Base-by-base conservation (phyloP, 2,888 invertebrate genomes). In the Spicauda simplicius region DNA sequence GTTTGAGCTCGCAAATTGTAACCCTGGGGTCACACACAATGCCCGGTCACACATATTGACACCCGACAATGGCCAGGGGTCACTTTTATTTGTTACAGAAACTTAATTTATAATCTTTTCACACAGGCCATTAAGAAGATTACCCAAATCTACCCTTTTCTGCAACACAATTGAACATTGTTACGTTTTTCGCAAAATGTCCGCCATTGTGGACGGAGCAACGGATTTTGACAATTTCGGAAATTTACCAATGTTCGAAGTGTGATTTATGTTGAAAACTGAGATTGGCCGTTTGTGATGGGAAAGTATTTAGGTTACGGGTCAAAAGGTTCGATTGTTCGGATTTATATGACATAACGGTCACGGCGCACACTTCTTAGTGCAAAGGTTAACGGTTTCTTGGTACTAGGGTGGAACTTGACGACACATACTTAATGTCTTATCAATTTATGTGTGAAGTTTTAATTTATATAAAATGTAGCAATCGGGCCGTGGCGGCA, bases 61-160 rank as follows among this genome's bases (percentile, higher is more conserved):
- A 91, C 92, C 87, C 71, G 80, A 93, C 92, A 92, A 93, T 90
- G 77, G 81, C 85, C 87, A 84, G 89, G 93, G 93, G 93, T 93
- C 93, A 93, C 82, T 90, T 93, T 92, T 93, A 93, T 93, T 93
- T 92, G 93, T 91, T 89, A 86, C 90, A 89, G 89, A 91, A 92
- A 93, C 92, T 93, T 93, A 93, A 93, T 92, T 93, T 93, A 93
- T 93, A 93, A 93, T 93, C 93, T 93, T 91, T 92, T 93, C 91
- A 92, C 91, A 92, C 91, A 91, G 86, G 85, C 92, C 91, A 92
- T 93, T 92, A 93, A 92, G 93, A 86, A 93, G 93, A 92, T 93
- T 93, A 93, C 91, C 77, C 87, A 89, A 89, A 89, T 87, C 87
- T 91, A 92, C 93, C 93, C 92, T 93, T 93, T 92, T 91, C 85